These are phyloP conservation scores for Ceriagrion tenellum DNA, from an alignment of 2,888 invertebrate genomes.

Conservation along the genomic window DNA sequence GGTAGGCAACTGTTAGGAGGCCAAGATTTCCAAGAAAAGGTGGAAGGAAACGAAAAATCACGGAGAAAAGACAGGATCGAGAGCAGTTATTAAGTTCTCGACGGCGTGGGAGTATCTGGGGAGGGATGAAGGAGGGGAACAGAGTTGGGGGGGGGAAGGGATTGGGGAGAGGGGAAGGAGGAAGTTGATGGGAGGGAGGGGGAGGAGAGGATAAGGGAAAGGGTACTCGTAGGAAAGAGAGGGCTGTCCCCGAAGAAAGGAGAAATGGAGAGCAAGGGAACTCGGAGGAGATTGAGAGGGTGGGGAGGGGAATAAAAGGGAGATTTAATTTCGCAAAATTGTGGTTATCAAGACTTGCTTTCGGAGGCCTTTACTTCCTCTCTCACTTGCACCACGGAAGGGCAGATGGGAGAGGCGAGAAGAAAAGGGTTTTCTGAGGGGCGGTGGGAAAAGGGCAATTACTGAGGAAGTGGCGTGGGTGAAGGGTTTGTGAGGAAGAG, in stretches of 20 bases:
- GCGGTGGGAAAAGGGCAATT: constrained; percentile 11
- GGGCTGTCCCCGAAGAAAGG: not conserved
- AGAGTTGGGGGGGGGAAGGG: not conserved
- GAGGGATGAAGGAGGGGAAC: not conserved
- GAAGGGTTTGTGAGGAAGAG: not conserved
- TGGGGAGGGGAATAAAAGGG: not conserved
- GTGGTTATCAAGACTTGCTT: constrained; percentile 35
- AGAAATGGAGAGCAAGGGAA: not conserved
- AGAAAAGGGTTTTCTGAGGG: not conserved
- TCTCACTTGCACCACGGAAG: not conserved
- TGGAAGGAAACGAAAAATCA: not conserved
- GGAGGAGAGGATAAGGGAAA: not conserved
- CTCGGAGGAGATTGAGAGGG: not conserved
- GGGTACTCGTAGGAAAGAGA: not conserved
- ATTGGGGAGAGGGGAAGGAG: not conserved
- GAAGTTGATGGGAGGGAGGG: not conserved
- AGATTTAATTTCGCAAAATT: constrained; percentile 27
- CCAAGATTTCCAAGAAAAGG: not conserved
- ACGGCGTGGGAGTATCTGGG: not conserved
- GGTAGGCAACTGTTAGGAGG: not conserved
- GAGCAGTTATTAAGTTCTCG: constrained; percentile 12
- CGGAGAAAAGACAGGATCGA: not conserved
- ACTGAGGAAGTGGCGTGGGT: not conserved
- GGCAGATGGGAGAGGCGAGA: not conserved
- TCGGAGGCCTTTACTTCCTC: not conserved